Base-by-base conservation (phyloP, 2,888 invertebrate species). In the Clanis bilineata region DNA sequence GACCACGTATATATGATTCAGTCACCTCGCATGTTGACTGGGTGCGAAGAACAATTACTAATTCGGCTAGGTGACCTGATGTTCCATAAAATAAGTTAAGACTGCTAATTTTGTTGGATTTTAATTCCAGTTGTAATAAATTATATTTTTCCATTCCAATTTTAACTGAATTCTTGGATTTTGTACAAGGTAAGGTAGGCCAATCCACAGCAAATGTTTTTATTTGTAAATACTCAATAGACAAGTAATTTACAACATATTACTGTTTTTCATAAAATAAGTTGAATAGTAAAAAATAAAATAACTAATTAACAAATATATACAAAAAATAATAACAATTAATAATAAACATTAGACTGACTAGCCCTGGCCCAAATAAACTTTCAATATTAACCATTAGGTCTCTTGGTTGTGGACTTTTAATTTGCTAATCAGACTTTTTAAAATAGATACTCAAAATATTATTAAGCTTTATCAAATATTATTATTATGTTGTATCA, bases 1-100 rank as follows among this genome's bases (percentile, higher is more conserved):
- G 97, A 66, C 97, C 97, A 0, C 92, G 97, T 65, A 95, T 97
- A 86, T 97, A 97, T 76, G 97, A 97, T 74, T 95, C 96, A 76
- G 95, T 97, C 58, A 93, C 95, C 12, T 96, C 97, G 0, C 97
- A 97, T 77, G 93, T 97, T 23, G 96, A 96, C 67, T 97, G 97
- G 97, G 96, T 97, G 73, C 93, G 94, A 72, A 94, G 96, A 71
- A 96, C 96, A 7, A 95, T 97, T 62, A 93, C 93, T 68, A 85
- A 91, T 68, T 82, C 90, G 23, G 85, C 88, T 18, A 89, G 90
- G 75, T 91, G 91, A 91, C 88, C 79, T 70, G 12, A 18, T n/a
- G 32, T 23, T 28, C 41, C 23, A 57, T 36, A 38, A 39, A 9
- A 25, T 15, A 47, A 15, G 39, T 45, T 32, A 59, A 59, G 59